Evolutionary conservation across 2,797 vertebrate genomes (phyloP).

Genomic region (Rhadinocentrus ornatus): DNA sequence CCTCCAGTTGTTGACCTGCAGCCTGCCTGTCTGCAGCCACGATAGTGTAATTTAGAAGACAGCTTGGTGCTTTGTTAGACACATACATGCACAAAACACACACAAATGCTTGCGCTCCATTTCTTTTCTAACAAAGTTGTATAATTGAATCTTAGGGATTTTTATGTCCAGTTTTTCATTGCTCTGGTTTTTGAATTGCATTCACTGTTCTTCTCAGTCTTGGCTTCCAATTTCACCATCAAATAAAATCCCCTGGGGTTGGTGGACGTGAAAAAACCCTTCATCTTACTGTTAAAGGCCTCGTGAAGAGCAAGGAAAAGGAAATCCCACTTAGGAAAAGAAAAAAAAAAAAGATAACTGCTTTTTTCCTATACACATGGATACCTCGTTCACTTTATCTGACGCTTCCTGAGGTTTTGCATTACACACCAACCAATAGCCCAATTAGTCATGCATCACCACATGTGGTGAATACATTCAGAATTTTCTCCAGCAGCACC

Average conservation of each 20-base stretch:
- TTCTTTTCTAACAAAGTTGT: constrained; percentile 7
- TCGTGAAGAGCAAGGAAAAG: constrained; percentile 64
- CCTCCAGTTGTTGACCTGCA: constrained; percentile 43
- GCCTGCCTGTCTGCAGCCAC: neutral
- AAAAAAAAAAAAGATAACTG: constrained; percentile 55
- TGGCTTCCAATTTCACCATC: constrained; percentile 48
- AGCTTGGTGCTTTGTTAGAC: constrained; percentile 24
- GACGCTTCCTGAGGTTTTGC: constrained; percentile 72
- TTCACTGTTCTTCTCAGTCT: constrained; percentile 45
- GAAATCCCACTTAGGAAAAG: constrained; percentile 69
- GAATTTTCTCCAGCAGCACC: constrained; percentile 38
- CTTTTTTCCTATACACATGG: constrained; percentile 46
- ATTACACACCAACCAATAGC: constrained; percentile 75
- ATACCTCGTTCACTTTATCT: constrained; percentile 66
- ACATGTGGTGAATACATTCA: constrained; percentile 79
- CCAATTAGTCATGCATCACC: constrained; percentile 80
- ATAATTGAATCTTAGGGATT: constrained; percentile 28
- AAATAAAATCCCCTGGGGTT: constrained; percentile 40
- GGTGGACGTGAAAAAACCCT: constrained; percentile 51
- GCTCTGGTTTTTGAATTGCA: constrained; percentile 61
- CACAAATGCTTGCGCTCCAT: neutral
- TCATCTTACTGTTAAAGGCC: constrained; percentile 58
- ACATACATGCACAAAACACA: constrained; percentile 1
- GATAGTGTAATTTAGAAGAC: constrained; percentile 48
- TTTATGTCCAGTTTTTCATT: constrained; percentile 4